Conservation (phyloP, 2,113 vertebrate genomes). For the Albula glossodonta region DNA sequence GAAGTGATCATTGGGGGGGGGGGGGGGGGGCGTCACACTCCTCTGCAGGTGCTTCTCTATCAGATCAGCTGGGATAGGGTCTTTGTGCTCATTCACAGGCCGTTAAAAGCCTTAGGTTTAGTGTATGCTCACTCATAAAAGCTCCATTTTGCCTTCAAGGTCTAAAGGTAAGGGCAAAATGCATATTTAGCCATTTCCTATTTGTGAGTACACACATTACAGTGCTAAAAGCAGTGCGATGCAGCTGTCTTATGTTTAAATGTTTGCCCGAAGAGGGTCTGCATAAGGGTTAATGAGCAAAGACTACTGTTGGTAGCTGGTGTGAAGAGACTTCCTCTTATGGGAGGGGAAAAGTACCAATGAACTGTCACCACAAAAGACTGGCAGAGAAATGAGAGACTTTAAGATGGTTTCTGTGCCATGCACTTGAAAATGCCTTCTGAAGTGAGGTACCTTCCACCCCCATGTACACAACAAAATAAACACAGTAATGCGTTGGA, state of each 20-base stretch:
- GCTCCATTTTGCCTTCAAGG: not conserved
- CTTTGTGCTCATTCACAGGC: not conserved
- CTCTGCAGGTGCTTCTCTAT: not conserved
- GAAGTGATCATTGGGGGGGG: too few species aligned
- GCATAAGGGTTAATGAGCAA: not conserved
- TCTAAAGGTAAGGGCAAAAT: not conserved
- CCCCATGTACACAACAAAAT: not conserved
- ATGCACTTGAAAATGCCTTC: not conserved
- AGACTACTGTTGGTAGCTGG: not conserved
- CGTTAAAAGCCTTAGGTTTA: not conserved
- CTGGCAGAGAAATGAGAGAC: not conserved
- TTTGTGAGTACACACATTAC: not conserved
- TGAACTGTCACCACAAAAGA: not conserved
- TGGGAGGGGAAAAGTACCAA: not conserved
- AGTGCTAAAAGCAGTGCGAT: not conserved
- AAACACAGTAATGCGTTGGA: too few species aligned
- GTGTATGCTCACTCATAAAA: not conserved
- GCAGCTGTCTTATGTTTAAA: not conserved
- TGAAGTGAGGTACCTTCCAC: not conserved
- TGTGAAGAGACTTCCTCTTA: too few species aligned
- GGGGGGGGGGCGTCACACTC: too few species aligned
- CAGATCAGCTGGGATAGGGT: not conserved
- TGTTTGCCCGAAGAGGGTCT: not conserved
- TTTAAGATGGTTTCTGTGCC: not conserved
- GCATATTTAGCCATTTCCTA: not conserved